phyloP scores from a whole-genome alignment of 1,140 invertebrate genomes.

The Rhynchophorus ferrugineus region DNA sequence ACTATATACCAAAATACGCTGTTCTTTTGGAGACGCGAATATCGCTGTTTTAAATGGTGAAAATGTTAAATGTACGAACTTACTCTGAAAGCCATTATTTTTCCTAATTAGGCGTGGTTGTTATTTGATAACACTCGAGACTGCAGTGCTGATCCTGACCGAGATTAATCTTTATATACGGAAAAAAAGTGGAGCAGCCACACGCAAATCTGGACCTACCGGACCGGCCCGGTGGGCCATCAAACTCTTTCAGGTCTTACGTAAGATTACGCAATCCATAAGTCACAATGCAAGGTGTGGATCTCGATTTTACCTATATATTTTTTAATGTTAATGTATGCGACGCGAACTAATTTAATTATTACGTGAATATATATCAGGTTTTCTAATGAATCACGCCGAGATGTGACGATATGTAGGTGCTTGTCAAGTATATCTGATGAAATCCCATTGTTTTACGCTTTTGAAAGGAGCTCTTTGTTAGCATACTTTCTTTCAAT shows the following conservation, averaged over 20 bases:
- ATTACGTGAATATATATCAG: not conserved
- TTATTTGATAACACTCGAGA: slow-evolving; percentile 13
- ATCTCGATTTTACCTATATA: not conserved
- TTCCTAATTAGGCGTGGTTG: slow-evolving; percentile 7
- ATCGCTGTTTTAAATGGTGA: too few species aligned
- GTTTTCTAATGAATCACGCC: not conserved
- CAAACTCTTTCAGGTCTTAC: slow-evolving; percentile 16
- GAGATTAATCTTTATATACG: slow-evolving; percentile 19
- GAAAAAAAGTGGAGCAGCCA: slow-evolving; percentile 17
- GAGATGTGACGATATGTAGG: not conserved
- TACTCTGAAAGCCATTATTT: slow-evolving; percentile 19
- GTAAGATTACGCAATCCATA: slow-evolving; percentile 13
- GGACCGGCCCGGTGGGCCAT: slow-evolving; percentile 20
- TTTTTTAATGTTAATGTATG: not conserved
- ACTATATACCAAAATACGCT: too few species aligned
- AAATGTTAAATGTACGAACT: slow-evolving; percentile 7
- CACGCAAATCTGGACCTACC: slow-evolving; percentile 20
- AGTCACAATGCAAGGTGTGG: slow-evolving; percentile 11
- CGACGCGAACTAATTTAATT: not conserved
- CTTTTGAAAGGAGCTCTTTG: too few species aligned
- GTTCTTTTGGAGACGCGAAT: too few species aligned
- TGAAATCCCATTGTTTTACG: too few species aligned
- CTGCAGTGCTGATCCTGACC: slow-evolving; percentile 20
- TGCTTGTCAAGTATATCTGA: too few species aligned
- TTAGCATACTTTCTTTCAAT: too few species aligned